Conservation (phyloP, 2,888 invertebrate genomes). For the Deilephila elpenor region DNA sequence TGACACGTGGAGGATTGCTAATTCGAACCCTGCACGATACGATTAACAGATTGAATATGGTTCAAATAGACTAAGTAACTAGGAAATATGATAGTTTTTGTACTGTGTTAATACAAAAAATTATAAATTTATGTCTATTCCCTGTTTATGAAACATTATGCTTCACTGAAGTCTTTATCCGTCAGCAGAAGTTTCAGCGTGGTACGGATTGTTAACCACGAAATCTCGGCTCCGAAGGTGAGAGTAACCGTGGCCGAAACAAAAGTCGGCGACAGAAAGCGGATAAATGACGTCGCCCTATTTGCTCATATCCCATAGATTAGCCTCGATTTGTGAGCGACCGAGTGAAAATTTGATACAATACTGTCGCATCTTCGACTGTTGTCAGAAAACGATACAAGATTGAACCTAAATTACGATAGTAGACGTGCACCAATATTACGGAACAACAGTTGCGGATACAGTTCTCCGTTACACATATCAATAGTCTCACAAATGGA, state of each 20-base stretch:
- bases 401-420: not conserved
- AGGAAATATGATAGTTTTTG: no score
- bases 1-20: no score
- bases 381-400: no score
- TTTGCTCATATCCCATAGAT: constrained; percentile 27
- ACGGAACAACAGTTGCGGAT: not conserved
- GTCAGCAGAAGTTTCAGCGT: not conserved
- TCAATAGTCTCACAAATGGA: not conserved
- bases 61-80: no score
- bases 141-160: no score
- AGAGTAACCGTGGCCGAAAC: constrained; percentile 1
- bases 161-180: not conserved
- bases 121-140: no score
- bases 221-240: constrained; percentile 1
- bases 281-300: constrained; percentile 23
- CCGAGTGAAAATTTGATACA: constrained; percentile 40
- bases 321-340: constrained; percentile 35
- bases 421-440: not conserved
- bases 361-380: constrained; percentile 27
- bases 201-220: constrained; percentile 1
- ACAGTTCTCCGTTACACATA: not conserved
- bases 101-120: no score
- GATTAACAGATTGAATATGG: no score
- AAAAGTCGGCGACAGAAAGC: constrained; percentile 26
- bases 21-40: no score